Evolutionary conservation across 35 echinoderm and acorn worm genomes (phyloP).

Genomic region (Stichopus chloronotus): DNA sequence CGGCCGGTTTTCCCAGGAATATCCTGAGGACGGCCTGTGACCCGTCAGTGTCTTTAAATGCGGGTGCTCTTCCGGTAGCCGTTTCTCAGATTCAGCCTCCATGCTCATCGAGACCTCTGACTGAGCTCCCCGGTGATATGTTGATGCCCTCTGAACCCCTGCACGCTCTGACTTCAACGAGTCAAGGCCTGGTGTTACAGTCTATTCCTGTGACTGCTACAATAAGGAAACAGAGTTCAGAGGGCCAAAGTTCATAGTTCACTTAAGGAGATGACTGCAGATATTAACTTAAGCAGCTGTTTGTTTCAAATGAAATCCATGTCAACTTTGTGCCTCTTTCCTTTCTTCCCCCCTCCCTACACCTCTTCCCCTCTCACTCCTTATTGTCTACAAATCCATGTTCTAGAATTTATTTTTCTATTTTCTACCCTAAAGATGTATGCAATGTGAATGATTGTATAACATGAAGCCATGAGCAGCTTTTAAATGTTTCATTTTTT

Average conservation of each 20-base stretch:
- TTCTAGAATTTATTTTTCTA: no score
- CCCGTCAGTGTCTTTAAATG: not conserved
- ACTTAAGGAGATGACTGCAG: no score
- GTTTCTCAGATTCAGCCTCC: slow-evolving; percentile 20
- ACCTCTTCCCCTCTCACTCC: no score
- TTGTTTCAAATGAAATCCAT: no score
- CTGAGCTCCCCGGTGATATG: slow-evolving; percentile 49
- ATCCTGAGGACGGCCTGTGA: not conserved
- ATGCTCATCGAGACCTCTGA: not conserved
- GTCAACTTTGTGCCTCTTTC: no score
- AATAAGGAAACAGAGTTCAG: not conserved
- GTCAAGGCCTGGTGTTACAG: slow-evolving; percentile 58
- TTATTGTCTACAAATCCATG: no score
- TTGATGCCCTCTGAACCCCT: slow-evolving; percentile 52
- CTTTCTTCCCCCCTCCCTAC: no score
- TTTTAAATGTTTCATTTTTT: no score
- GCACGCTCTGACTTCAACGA: slow-evolving; percentile 20
- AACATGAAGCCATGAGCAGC: no score
- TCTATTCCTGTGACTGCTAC: slow-evolving; percentile 55
- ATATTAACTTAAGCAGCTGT: no score
- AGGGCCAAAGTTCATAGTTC: not conserved
- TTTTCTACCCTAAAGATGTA: no score
- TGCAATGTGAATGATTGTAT: no score
- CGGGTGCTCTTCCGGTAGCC: not conserved
- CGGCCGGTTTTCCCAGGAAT: not conserved